Evolutionary conservation across 2,797 vertebrate species (phyloP), one percentile per base, ranked within the genome.

Genomic region (Artibeus lituratus): DNA sequence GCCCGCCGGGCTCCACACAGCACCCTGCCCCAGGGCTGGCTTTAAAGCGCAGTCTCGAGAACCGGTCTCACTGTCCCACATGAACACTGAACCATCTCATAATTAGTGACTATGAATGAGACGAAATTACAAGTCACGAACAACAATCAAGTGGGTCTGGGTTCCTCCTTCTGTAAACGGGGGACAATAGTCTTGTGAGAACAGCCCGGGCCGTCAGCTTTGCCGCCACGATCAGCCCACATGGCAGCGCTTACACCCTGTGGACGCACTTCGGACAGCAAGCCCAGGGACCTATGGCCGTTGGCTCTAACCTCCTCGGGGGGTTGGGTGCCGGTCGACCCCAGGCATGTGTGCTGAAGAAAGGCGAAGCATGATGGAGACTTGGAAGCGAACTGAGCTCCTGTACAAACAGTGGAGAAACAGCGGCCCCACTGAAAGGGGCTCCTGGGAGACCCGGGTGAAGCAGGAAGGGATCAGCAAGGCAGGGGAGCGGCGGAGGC

Each of bases 21-120:
- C 12, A 7, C 7, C 62, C 62, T 8, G 62, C 29, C 62, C 59
- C 11, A 14, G 62, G 62, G 62, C 62, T 16, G 14, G 69, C 7
- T 77, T 62, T 44, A 83, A 95, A 76, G 89, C 80, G 10, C 93
- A 81, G 47, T 85, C 37, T 53, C 86, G 3, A 78, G 89, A 95
- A 94, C 74, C 4, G 22, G 44, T 37, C 29, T 94, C 74, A 44
- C 10, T 78, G 57, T 92, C 78, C 29, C 47, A 49, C 26, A 15
- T 55, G 19, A 86, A 80, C 92, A 10, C 29, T n/a, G 32, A 69
- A 47, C 37, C 44, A 72, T 44, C 55, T 91, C 26, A 51, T 18
- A 81, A 74, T 72, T 37, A 62, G 65, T 29, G 81, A 62, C 62
- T 5, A 29, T 69, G 82, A 81, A n/a, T 51, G 24, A 19, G 49